phyloP scores from a whole-genome alignment of 92 coral and sea anemone genomes.

The Epizoanthus scotinus region DNA sequence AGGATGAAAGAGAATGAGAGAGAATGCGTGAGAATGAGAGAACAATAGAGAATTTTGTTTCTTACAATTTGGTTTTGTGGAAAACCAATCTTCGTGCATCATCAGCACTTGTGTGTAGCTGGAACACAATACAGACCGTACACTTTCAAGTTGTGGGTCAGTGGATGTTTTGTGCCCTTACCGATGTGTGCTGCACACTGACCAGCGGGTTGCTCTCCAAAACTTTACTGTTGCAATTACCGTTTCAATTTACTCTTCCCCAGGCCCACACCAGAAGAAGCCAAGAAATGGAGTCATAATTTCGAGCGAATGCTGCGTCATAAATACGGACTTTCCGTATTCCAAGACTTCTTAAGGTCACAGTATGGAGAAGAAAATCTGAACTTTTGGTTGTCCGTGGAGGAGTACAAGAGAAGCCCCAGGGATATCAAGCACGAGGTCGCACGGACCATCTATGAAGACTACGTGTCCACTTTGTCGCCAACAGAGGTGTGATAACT shows the following conservation, averaged over 20 bases:
- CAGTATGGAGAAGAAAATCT: slow-evolving; percentile 96
- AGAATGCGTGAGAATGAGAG: too few relatives aligned
- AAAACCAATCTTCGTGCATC: too few relatives aligned
- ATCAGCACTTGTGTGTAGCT: too few relatives aligned
- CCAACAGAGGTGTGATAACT: slow-evolving; percentile 87
- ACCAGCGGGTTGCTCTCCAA: not conserved
- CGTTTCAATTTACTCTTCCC: not conserved
- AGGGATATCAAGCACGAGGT: slow-evolving; percentile 51
- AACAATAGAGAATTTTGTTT: too few relatives aligned
- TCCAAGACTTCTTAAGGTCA: slow-evolving; percentile 89
- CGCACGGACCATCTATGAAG: slow-evolving; percentile 93
- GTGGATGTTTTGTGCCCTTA: too few relatives aligned
- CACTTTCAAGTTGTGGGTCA: too few relatives aligned
- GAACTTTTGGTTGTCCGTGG: slow-evolving; percentile 95
- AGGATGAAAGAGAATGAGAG: too few relatives aligned
- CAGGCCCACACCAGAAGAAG: slow-evolving; percentile 92
- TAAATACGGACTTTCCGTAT: slow-evolving; percentile 82
- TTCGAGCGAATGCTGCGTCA: slow-evolving; percentile 74
- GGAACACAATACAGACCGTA: too few relatives aligned
- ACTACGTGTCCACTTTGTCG: slow-evolving; percentile 91
- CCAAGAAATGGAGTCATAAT: slow-evolving; percentile 75
- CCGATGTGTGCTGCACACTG: too few relatives aligned
- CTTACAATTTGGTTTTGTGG: too few relatives aligned
- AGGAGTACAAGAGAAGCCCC: slow-evolving; percentile 71
- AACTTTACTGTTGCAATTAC: not conserved